Conservation (phyloP, 2,797 vertebrate genomes). For the Esox lucius region DNA sequence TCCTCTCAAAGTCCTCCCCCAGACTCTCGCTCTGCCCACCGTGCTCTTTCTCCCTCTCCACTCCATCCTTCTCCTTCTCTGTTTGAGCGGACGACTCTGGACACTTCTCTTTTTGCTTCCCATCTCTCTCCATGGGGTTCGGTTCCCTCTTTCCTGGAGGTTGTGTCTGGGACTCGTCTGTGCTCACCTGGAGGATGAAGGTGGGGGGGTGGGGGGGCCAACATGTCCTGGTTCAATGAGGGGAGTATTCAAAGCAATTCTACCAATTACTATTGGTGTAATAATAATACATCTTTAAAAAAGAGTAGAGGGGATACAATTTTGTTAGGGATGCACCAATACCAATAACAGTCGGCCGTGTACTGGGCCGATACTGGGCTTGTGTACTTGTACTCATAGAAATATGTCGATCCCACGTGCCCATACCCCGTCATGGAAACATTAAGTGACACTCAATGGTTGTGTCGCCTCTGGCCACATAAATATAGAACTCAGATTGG, state of each 20-base stretch:
- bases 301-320: too few relatives aligned
- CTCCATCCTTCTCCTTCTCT: constrained; percentile 37
- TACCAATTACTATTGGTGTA: not conserved
- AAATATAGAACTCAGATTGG: too few relatives aligned
- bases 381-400: too few relatives aligned
- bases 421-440: too few relatives aligned
- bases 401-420: too few relatives aligned
- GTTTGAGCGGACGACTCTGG: constrained; percentile 35
- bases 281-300: not conserved
- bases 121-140: constrained; percentile 49
- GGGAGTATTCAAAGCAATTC: not conserved
- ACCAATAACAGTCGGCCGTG: too few relatives aligned
- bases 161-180: constrained; percentile 54
- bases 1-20: constrained; percentile 87
- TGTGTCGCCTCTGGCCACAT: too few relatives aligned
- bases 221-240: not conserved
- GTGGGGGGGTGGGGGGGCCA: too few relatives aligned
- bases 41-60: constrained; percentile 13
- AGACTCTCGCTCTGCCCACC: constrained; percentile 57
- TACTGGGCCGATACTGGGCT: too few relatives aligned
- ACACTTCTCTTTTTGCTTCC: constrained; percentile 55
- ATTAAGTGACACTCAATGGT: too few relatives aligned
- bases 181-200: constrained; percentile 51
- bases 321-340: too few relatives aligned
- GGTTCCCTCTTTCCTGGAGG: constrained; percentile 54